Conservation (phyloP, 2,113 vertebrate genomes). For the Zapus hudsonius region DNA sequence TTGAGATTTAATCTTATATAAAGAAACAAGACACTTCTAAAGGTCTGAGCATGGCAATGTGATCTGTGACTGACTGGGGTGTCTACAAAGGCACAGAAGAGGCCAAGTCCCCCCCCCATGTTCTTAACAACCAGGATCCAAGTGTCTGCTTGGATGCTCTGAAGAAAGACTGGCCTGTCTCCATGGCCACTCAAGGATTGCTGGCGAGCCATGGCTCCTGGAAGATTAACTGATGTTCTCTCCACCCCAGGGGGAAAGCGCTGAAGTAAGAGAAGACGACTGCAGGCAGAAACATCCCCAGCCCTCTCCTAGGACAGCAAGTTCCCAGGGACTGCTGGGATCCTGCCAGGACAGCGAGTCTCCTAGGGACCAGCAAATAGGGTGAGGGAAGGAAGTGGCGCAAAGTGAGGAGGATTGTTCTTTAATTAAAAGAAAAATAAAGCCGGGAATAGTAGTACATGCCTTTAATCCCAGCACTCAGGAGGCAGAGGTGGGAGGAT, state of each 20-base stretch:
- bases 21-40: background rate
- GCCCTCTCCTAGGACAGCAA: background rate
- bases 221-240: background rate
- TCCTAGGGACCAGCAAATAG: background rate
- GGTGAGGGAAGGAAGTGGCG: background rate
- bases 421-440: background rate
- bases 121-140: background rate
- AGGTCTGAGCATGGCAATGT: background rate
- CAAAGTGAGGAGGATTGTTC: background rate
- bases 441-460: accelerated
- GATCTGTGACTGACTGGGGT: background rate
- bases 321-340: background rate
- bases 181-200: background rate
- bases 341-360: background rate
- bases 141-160: background rate
- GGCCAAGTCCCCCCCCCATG: background rate
- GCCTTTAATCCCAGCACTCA: background rate
- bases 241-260: background rate
- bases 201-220: background rate
- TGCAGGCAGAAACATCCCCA: background rate
- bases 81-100: background rate
- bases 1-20: background rate
- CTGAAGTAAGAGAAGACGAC: background rate
- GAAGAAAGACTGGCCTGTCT: background rate
- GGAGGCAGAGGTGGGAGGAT: background rate